Percentiles rank a stretch among this genome's conserved stretches.
Evolutionary conservation across 1,140 invertebrate species (phyloP).

Genomic region (Copidosoma floridanum): DNA sequence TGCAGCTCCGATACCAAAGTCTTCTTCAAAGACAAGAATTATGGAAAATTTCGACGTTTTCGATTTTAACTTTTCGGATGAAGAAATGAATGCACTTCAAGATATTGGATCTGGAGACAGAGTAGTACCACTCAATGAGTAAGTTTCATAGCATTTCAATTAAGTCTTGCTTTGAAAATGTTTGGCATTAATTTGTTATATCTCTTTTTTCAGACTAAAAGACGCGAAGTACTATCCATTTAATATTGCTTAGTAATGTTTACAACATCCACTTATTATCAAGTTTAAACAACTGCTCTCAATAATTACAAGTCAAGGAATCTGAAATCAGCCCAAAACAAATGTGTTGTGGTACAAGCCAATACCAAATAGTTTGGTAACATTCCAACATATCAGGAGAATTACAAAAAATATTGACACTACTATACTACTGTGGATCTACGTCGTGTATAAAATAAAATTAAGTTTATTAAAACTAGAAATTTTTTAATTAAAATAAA

Average conservation of each 20-base stretch:
- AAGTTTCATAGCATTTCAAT: slow-evolving; percentile 24
- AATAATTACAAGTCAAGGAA: no score
- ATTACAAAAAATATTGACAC: no score
- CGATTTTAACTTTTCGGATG: slow-evolving; percentile 66
- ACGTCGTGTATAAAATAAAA: no score
- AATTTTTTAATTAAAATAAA: no score
- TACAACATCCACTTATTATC: no score
- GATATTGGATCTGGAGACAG: slow-evolving; percentile 35
- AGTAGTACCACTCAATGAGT: slow-evolving; percentile 32
- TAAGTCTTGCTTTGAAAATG: neutral
- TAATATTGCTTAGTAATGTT: slow-evolving; percentile 37
- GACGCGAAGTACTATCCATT: slow-evolving; percentile 45
- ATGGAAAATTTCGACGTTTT: slow-evolving; percentile 73
- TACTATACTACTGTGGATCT: no score
- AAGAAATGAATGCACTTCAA: slow-evolving; percentile 58
- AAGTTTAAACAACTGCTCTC: no score
- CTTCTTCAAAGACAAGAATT: slow-evolving; percentile 66
- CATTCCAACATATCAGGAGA: no score
- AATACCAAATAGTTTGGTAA: no score
- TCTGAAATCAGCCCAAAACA: no score
- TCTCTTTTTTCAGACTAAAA: slow-evolving; percentile 34
- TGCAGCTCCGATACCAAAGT: slow-evolving; percentile 69
- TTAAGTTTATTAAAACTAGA: no score
- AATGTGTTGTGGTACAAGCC: no score
- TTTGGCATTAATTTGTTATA: slow-evolving; percentile 1